Evolutionary conservation across 2,888 invertebrate genomes (phyloP).

Genomic region (Polydrusus cervinus): DNA sequence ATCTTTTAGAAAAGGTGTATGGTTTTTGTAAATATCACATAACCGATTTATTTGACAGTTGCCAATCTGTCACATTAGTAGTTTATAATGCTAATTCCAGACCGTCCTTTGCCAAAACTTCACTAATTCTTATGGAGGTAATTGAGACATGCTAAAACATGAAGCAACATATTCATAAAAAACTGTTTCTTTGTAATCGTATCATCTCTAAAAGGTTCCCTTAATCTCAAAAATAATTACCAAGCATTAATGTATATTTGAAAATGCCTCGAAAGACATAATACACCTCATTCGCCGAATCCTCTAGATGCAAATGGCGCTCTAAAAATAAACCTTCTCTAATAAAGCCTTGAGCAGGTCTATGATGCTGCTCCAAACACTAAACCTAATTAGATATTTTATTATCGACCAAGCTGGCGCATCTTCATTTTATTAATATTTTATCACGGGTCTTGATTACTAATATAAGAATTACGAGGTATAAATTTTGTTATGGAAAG

Average conservation of each 20-base stretch:
- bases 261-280: slow-evolving; percentile 53
- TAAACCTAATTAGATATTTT: slow-evolving; percentile 36
- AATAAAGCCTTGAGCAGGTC: slow-evolving; percentile 42
- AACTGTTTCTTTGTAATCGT: no score
- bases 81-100: no score
- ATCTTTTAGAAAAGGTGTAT: no score
- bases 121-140: no score
- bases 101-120: no score
- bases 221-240: no score
- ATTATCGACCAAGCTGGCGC: slow-evolving; percentile 36
- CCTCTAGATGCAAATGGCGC: slow-evolving; percentile 46
- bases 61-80: no score
- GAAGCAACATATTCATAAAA: not conserved
- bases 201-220: no score
- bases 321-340: slow-evolving; percentile 36
- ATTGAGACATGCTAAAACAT: no score
- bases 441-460: slow-evolving; percentile 9
- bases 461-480: not conserved
- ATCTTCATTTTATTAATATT: slow-evolving; percentile 41
- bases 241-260: slow-evolving; percentile 15
- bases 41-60: no score
- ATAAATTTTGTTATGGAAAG: slow-evolving; percentile 1
- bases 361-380: slow-evolving; percentile 41
- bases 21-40: no score
- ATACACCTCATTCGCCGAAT: slow-evolving; percentile 55